phyloP scores from a whole-genome alignment of 1,140 invertebrate genomes.

The Alviniconcha marisindica region DNA sequence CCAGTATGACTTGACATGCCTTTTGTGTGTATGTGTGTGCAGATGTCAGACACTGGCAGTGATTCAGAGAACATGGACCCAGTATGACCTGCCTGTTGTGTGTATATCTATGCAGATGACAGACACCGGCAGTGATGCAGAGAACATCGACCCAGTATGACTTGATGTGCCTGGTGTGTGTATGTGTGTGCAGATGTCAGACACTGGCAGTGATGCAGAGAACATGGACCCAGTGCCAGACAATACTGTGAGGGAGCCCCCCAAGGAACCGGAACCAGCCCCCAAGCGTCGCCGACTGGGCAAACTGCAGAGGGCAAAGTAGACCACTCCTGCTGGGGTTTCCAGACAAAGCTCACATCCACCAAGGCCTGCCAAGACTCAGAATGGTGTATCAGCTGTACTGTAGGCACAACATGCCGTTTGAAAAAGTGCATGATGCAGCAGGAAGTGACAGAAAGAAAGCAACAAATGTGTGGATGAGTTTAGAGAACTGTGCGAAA shows the following conservation, averaged over 20 bases:
- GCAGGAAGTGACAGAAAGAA: too few species aligned
- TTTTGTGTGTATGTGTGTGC: too few species aligned
- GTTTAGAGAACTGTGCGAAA: too few species aligned
- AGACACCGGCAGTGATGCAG: background rate
- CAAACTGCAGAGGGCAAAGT: slow-evolving; percentile 13
- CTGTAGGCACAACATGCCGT: too few species aligned
- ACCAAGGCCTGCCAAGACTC: too few species aligned
- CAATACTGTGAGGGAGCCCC: background rate
- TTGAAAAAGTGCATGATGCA: too few species aligned
- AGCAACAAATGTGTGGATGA: too few species aligned
- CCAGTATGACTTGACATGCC: too few species aligned
- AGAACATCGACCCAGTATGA: background rate
- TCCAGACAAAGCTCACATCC: too few species aligned
- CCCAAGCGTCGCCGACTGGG: slow-evolving; percentile 18
- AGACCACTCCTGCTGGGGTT: too few species aligned
- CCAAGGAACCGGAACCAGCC: slow-evolving; percentile 1
- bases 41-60: background rate
- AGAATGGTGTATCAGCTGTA: too few species aligned
- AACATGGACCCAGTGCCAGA: background rate
- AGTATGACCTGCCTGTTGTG: background rate
- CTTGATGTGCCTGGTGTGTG: background rate
- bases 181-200: background rate
- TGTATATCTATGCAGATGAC: background rate
- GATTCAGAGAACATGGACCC: background rate
- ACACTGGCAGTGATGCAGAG: slow-evolving; percentile 15